Percentiles rank a stretch among this genome's conserved stretches.
Evolutionary conservation across 2,113 vertebrate genomes (phyloP).

Genomic region (Sinocyclocheilus maitianheensis): DNA sequence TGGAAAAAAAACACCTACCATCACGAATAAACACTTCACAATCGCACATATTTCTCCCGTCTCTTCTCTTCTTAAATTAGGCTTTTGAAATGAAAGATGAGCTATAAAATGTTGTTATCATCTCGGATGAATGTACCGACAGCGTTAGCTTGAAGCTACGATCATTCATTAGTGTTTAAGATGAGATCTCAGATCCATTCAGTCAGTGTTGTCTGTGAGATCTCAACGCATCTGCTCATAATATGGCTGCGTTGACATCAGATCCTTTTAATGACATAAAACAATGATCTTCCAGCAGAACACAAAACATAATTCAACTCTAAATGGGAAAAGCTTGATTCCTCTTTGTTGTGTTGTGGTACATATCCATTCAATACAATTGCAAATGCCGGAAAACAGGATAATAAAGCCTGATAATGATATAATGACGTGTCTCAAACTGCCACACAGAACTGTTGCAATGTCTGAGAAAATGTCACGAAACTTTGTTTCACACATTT

Average conservation of each 20-base stretch:
- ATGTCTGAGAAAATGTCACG: not conserved
- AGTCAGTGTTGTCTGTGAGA: not conserved
- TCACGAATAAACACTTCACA: not conserved
- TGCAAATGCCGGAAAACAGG: not conserved
- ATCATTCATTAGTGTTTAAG: not conserved
- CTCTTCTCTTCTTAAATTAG: not conserved
- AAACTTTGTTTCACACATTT: not conserved
- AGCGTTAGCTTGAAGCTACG: not conserved
- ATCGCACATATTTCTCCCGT: not conserved
- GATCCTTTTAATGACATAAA: not conserved
- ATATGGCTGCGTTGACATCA: not conserved
- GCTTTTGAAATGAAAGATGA: conserved; percentile 1
- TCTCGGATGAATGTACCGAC: not conserved
- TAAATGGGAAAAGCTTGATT: not conserved
- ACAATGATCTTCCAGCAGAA: not conserved
- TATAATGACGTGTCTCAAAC: not conserved
- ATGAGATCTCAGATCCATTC: not conserved
- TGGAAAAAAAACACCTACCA: not conserved
- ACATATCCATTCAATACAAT: not conserved
- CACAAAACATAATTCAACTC: not conserved
- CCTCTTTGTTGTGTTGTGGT: not conserved
- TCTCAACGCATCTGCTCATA: not conserved
- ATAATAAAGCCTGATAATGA: not conserved
- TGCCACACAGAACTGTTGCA: not conserved
- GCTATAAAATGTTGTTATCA: not conserved